A percentile compares a stretch with the other conserved stretches of the same genome.
Evolutionary conservation across 2,113 vertebrate species (phyloP).

Genomic region (Oreochromis aureus): DNA sequence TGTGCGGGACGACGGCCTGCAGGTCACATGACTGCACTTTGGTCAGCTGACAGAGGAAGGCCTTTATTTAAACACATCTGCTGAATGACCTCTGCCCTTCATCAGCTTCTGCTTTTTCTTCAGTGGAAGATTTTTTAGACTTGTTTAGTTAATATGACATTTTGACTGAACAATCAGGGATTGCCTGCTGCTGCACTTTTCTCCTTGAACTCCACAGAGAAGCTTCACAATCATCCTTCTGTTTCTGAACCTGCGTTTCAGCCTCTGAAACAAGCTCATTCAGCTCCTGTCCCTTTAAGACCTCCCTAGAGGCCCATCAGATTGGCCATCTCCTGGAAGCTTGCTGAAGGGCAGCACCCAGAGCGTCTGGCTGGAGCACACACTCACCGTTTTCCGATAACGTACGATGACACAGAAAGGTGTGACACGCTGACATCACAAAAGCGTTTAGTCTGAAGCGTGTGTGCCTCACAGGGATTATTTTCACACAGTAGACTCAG

Average conservation of each 20-base stretch:
- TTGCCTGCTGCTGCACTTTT: neutral
- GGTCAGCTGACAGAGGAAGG: neutral
- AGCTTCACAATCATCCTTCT: neutral
- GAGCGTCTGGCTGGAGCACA: neutral
- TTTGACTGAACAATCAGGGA: neutral
- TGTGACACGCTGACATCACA: neutral
- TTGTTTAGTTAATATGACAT: neutral
- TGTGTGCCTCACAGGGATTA: neutral
- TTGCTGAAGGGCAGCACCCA: neutral
- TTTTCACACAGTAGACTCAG: neutral
- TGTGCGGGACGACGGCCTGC: neutral
- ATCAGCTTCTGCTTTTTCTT: neutral
- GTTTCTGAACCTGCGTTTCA: neutral
- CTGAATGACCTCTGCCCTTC: neutral
- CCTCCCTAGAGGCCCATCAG: neutral
- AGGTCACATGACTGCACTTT: neutral
- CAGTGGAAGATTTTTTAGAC: neutral
- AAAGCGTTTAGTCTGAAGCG: neutral
- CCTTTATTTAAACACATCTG: neutral
- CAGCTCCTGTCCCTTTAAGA: neutral
- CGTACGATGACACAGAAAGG: neutral
- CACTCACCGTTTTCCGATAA: accelerated
- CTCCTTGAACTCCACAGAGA: neutral
- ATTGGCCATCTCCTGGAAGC: neutral
- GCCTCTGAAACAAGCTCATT: neutral